Evolutionary conservation across 2,113 vertebrate species (phyloP).

Genomic region (Pheucticus melanocephalus): DNA sequence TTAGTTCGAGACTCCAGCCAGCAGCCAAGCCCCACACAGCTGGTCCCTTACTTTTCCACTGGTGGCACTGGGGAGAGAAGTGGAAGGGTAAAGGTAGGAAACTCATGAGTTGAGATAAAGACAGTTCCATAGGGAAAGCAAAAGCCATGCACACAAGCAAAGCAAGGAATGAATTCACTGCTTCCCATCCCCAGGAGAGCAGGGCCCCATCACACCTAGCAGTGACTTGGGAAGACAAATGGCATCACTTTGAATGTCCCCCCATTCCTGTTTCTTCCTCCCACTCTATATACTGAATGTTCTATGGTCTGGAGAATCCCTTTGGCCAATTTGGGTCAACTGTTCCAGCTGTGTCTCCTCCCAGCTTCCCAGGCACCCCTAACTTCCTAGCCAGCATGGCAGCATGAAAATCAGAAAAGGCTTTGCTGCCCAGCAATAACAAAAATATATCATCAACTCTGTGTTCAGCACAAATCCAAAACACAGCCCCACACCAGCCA

Average conservation of each 20-base stretch:
- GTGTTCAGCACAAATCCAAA: neutral
- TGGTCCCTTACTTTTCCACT: no score
- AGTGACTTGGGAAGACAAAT: neutral
- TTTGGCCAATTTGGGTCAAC: neutral
- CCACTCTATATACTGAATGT: neutral
- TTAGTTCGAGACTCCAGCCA: neutral
- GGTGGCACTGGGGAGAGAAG: neutral
- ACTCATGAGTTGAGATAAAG: rapidly evolving
- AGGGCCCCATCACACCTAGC: neutral
- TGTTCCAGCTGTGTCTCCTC: neutral
- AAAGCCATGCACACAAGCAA: rapidly evolving
- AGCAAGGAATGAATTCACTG: neutral
- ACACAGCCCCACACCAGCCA: neutral
- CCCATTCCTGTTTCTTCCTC: neutral
- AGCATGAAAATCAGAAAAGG: rapidly evolving
- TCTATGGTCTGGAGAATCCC: rapidly evolving
- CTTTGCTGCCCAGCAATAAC: neutral
- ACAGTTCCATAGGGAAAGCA: neutral
- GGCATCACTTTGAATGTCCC: no score
- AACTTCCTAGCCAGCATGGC: rapidly evolving
- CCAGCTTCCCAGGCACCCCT: neutral
- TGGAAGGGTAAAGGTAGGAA: neutral
- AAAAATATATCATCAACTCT: neutral
- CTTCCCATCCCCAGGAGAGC: neutral
- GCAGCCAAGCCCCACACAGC: neutral